Evolutionary conservation across 2,113 vertebrate genomes (phyloP).

Genomic region (Bolborhynchus lineola): DNA sequence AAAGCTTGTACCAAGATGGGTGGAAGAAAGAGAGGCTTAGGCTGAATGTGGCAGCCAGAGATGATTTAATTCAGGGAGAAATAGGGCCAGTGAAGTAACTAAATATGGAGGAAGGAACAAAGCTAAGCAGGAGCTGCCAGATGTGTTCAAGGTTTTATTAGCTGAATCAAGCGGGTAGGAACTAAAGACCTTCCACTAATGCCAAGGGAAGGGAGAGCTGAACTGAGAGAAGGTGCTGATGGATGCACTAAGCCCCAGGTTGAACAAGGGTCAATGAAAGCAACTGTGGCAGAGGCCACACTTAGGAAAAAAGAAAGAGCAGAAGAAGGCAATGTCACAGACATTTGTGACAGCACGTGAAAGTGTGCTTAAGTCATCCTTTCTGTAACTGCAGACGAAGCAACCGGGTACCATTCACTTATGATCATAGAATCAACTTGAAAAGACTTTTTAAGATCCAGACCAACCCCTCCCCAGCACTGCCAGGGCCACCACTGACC

Average conservation of each 20-base stretch:
- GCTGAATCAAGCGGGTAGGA: neutral
- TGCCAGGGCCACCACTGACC: neutral
- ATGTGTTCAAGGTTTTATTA: neutral
- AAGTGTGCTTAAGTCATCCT: rapidly evolving
- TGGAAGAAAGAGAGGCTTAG: neutral
- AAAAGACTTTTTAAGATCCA: neutral
- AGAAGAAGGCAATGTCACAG: neutral
- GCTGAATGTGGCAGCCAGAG: neutral
- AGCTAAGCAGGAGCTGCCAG: neutral
- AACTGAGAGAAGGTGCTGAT: rapidly evolving
- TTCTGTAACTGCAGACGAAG: neutral
- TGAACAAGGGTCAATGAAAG: neutral
- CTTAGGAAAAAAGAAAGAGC: neutral
- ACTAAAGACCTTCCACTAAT: neutral
- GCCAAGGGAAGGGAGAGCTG: neutral
- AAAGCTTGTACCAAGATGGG: neutral
- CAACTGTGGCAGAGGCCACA: neutral
- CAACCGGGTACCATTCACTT: rapidly evolving
- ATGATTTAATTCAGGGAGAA: neutral
- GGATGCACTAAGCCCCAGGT: neutral
- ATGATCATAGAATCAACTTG: neutral
- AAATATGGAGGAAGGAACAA: neutral
- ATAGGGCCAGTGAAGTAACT: neutral
- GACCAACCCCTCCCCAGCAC: neutral
- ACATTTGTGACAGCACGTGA: neutral